Conservation (phyloP, 2,797 vertebrate species). For the Gambelia wislizenii region DNA sequence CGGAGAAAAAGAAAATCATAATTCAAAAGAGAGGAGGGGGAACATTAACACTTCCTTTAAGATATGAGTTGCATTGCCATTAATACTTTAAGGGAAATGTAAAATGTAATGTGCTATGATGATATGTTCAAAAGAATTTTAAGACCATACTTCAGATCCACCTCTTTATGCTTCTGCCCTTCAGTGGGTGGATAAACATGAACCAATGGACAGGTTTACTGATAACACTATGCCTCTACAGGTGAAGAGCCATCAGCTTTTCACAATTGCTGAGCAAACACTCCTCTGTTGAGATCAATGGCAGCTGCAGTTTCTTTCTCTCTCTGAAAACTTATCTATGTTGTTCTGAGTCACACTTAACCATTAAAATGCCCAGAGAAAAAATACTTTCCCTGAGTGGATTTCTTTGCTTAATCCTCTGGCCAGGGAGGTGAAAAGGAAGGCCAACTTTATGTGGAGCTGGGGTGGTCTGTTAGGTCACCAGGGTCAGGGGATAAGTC, state of each 20-base stretch:
- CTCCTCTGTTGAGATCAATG: not conserved
- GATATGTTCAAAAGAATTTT: not conserved
- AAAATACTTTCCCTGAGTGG: not conserved
- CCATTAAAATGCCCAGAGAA: not conserved
- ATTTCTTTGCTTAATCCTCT: slow-evolving; percentile 19
- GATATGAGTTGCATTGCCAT: not conserved
- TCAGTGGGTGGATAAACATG: not conserved
- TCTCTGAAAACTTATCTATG: slow-evolving; percentile 21
- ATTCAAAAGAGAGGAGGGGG: not conserved
- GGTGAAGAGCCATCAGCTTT: not conserved
- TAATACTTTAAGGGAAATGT: not conserved
- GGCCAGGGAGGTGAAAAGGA: not conserved
- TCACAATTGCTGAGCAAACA: not conserved
- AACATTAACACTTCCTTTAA: not conserved
- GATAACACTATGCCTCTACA: not conserved
- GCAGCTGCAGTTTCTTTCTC: not conserved
- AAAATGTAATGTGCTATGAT: not conserved
- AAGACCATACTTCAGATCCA: not conserved
- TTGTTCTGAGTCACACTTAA: not conserved
- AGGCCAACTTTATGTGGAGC: not conserved
- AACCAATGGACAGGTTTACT: not conserved
- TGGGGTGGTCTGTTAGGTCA: slow-evolving; percentile 5
- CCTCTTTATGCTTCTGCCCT: not conserved
- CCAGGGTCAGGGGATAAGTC: not conserved
- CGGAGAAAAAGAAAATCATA: not conserved